Base-by-base conservation (phyloP, 1,140 invertebrate genomes). In the Samia ricini region DNA sequence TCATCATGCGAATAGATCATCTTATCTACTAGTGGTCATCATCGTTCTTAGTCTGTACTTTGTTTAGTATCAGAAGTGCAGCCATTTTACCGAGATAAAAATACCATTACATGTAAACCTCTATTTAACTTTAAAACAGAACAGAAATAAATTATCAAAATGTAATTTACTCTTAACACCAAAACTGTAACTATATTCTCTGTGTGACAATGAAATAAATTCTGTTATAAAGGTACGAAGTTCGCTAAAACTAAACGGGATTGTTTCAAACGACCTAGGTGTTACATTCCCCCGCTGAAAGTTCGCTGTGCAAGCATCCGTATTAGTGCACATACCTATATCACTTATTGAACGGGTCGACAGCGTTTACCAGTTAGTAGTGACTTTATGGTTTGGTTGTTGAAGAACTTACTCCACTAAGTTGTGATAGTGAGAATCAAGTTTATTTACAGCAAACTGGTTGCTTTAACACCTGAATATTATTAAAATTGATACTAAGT, bases 261-360 rank as follows among this genome's bases (percentile, higher is more conserved):
- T 55, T 55, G 52, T 55, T 55, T 23, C 52, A n/a, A 55, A 55
- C 50, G 19, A 51, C 52, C 23, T 55, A 55, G 52, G 52, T 55
- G 52, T 55, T 55, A 55, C 50, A 23, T 52, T 52, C 50, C 52
- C n/a, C 4, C 10, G 1, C 33, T 42, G 22, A 55, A 55, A 55
- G 20, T 55, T 55, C 21, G 4, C 5, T 20, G 21, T 22, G 19
- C 19, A 51, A 8, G 50, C 21, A 20, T 51, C 50, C 21, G 50
- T 21, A 20, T 51, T 20, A 51, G 50, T 22, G 7, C 50, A 22
- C 33, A 42, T 42, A 42, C 33, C 33, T 42, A 42, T 42, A 42
- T 42, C 33, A 42, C 33, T 42, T 42, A 42, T 3, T 42, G n/a
- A 42, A 42, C 15, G 33, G 33, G 33, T 42, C 33, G 8, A 42